Percentiles rank a stretch among this genome's conserved stretches.
These are phyloP conservation scores for Temnothorax curvispinosus DNA, from an alignment of 1,140 invertebrate species.

Conservation along the genomic window DNA sequence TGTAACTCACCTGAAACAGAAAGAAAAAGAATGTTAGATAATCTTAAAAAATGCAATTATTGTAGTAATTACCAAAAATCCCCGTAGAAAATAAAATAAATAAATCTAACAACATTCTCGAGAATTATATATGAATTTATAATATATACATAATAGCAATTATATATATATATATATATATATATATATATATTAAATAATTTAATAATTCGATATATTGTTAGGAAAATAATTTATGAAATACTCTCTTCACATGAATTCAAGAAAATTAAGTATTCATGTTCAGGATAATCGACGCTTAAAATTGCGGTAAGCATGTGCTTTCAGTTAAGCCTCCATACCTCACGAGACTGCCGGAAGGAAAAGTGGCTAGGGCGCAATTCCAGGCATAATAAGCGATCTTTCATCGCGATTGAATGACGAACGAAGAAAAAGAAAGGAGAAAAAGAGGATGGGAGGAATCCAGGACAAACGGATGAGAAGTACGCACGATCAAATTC, in stretches of 20 bases:
- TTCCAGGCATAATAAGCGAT: conserved; percentile 46
- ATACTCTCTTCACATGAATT: not conserved
- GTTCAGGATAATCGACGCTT: not conserved
- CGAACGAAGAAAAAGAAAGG: not conserved
- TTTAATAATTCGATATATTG: not conserved
- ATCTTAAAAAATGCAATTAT: not conserved
- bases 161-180: too few species aligned
- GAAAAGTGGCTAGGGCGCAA: not conserved
- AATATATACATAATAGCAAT: too few species aligned
- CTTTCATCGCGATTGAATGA: conserved; percentile 6
- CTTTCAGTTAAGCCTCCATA: not conserved
- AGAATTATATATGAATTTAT: not conserved
- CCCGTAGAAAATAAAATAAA: not conserved
- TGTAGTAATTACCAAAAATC: not conserved
- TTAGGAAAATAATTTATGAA: not conserved
- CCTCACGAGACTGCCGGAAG: not conserved
- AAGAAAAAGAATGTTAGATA: conserved; percentile 23
- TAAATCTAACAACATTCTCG: not conserved
- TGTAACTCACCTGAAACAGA: conserved; percentile 46
- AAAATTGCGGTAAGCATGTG: not conserved
- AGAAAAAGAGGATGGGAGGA: not conserved
- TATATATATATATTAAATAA: not conserved
- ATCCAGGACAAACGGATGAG: conserved; percentile 34
- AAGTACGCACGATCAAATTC: conserved; percentile 67
- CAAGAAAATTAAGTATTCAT: not conserved